These are phyloP conservation scores for Gadus chalcogrammus DNA, from an alignment of 2,113 vertebrate species.

Conservation along the genomic window DNA sequence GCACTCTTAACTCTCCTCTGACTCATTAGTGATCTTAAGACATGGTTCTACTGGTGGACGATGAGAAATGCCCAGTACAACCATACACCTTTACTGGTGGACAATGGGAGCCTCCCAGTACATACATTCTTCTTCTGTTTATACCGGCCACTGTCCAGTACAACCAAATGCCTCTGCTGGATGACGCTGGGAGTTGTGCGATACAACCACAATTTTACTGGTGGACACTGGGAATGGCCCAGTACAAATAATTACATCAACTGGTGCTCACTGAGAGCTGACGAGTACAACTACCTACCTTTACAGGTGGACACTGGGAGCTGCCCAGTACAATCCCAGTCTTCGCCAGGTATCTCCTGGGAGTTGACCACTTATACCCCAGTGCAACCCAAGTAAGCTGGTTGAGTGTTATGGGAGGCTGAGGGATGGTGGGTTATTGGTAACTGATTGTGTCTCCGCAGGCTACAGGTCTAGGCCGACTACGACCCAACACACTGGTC, in stretches of 20 bases:
- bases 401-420: not conserved
- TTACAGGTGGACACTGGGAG: too few relatives aligned
- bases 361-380: not conserved
- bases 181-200: too few relatives aligned
- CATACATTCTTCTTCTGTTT: not conserved
- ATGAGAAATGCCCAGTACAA: conserved; percentile 11
- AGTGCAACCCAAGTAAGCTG: not conserved
- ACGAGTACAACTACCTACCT: too few relatives aligned
- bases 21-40: too few relatives aligned
- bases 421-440: not conserved
- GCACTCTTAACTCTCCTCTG: too few relatives aligned
- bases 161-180: not conserved
- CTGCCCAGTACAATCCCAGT: not conserved
- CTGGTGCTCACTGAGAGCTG: too few relatives aligned
- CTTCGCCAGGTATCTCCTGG: not conserved
- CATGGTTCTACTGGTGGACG: too few relatives aligned
- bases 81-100: not conserved
- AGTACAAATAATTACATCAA: too few relatives aligned
- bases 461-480: conserved; percentile 90
- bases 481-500: conserved; percentile 93
- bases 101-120: too few relatives aligned
- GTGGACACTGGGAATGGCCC: too few relatives aligned
- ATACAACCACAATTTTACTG: too few relatives aligned
- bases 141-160: not conserved
- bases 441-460: conserved; percentile 42